Evolutionary conservation across 2,797 vertebrate species (phyloP).

Genomic region (Helarctos malayanus): DNA sequence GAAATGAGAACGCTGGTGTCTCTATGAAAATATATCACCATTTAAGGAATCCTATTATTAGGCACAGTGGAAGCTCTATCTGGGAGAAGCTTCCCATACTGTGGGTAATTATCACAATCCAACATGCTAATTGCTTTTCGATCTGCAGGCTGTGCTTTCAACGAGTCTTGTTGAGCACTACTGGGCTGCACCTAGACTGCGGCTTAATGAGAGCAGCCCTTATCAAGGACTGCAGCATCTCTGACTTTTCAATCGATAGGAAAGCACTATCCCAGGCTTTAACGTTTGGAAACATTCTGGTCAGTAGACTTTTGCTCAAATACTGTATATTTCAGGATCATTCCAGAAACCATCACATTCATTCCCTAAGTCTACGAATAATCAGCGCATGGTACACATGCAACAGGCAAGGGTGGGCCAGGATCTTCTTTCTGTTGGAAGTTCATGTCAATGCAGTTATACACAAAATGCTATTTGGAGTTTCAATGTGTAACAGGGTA

Average conservation of each 20-base stretch:
- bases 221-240: conserved; percentile 83
- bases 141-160: conserved; percentile 86
- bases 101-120: conserved; percentile 90
- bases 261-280: conserved; percentile 57
- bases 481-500: not conserved
- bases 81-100: conserved; percentile 87
- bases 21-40: conserved; percentile 86
- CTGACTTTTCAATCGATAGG: conserved; percentile 61
- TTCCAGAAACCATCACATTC: not conserved
- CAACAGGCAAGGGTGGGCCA: not conserved
- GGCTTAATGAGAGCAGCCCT: conserved; percentile 85
- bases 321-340: conserved; percentile 2
- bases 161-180: conserved; percentile 83
- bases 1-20: conserved; percentile 82
- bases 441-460: not conserved
- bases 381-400: not conserved
- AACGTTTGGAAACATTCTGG: conserved; percentile 27
- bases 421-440: not conserved
- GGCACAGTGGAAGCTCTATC: conserved; percentile 87
- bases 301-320: not conserved
- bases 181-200: conserved; percentile 75
- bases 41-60: conserved; percentile 90
- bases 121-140: conserved; percentile 92
- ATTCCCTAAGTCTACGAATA: not conserved
- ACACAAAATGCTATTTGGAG: not conserved